Conservation (phyloP, 2,797 vertebrate species). For the Varecia variegata region DNA sequence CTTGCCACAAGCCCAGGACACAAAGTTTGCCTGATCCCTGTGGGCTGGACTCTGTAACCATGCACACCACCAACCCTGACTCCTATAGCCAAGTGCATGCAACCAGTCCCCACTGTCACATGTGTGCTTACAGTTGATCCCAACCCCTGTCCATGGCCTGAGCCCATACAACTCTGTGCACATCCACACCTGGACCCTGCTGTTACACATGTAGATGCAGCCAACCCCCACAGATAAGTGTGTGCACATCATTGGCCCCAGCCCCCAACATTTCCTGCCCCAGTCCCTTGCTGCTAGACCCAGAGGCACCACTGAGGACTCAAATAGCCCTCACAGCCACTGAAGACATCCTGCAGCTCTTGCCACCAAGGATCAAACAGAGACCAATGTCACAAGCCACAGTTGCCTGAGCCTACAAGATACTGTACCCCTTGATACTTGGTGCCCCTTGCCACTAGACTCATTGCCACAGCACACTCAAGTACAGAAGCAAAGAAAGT, state of each 20-base stretch:
- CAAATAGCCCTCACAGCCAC: neutral
- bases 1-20: neutral
- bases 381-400: neutral
- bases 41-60: neutral
- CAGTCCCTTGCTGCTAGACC: neutral
- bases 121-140: neutral
- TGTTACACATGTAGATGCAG: neutral
- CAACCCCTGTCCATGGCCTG: neutral
- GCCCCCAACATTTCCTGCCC: neutral
- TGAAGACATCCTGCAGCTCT: neutral
- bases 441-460: neutral
- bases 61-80: neutral
- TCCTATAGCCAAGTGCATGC: neutral
- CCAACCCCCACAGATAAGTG: neutral
- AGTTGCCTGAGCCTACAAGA: neutral
- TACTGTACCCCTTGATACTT: neutral
- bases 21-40: neutral
- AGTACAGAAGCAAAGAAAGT: neutral
- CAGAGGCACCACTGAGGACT: neutral
- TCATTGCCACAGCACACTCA: neutral
- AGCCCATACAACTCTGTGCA: neutral
- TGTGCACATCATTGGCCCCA: neutral
- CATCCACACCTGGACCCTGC: neutral
- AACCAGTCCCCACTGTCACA: neutral
- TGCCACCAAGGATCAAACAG: neutral